A percentile compares a stretch with the other conserved stretches of the same genome.
phyloP scores from a whole-genome alignment of 2,113 vertebrate species.

The Litocranius walleri region DNA sequence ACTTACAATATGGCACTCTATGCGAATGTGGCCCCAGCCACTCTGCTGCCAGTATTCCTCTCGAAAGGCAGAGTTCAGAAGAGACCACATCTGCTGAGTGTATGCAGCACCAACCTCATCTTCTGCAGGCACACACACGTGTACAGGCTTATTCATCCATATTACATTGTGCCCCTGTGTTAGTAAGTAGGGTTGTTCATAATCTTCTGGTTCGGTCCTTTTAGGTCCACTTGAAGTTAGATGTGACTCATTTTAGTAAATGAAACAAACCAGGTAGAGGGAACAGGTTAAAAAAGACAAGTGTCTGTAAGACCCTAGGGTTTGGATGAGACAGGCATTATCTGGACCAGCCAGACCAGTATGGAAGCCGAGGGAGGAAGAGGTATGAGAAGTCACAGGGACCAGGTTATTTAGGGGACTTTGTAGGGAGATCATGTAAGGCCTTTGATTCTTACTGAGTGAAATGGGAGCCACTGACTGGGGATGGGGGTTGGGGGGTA shows the following conservation, averaged over 20 bases:
- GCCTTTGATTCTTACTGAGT: neutral
- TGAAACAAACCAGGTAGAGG: neutral
- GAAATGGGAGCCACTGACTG: neutral
- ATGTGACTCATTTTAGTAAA: neutral
- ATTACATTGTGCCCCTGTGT: neutral
- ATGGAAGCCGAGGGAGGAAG: neutral
- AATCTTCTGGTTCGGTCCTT: neutral
- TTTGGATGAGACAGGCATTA: neutral
- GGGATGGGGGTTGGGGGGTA: neutral
- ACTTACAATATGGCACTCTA: neutral
- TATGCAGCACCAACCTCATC: neutral
- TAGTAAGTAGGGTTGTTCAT: neutral
- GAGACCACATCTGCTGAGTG: neutral
- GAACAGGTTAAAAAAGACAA: neutral
- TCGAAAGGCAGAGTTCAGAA: neutral
- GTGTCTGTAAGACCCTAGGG: neutral
- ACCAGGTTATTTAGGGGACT: neutral
- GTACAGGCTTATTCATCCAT: neutral
- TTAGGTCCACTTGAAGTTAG: neutral
- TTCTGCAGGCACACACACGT: neutral
- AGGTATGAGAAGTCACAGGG: neutral
- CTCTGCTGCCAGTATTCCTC: neutral
- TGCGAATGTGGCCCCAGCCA: neutral
- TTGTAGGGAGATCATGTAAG: neutral
- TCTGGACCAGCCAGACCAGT: neutral